Evolutionary conservation across 2,888 invertebrate species (phyloP).

Genomic region (Atethmia centrago): DNA sequence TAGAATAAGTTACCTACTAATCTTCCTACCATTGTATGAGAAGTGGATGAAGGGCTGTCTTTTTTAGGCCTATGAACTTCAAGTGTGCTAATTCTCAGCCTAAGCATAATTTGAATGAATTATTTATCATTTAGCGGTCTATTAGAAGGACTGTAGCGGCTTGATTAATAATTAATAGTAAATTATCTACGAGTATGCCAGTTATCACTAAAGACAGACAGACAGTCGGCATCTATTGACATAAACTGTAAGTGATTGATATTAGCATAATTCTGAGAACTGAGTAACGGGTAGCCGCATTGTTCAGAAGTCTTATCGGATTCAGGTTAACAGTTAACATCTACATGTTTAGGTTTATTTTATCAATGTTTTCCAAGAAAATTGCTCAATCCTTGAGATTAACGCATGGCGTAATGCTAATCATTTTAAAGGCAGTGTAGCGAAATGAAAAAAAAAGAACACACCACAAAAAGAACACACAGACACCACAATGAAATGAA

Average conservation of each 20-base stretch:
- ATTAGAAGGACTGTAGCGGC: constrained; percentile 5
- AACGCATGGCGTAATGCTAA: not conserved
- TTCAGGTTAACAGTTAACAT: constrained; percentile 40
- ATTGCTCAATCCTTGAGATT: constrained; percentile 23
- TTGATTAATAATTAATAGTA: constrained; percentile 3
- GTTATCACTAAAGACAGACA: constrained; percentile 21
- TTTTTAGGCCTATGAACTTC: too few species aligned
- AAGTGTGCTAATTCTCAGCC: not conserved
- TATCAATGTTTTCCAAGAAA: constrained; percentile 44
- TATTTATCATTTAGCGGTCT: constrained; percentile 12
- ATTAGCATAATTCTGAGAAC: constrained; percentile 45
- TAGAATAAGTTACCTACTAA: too few species aligned
- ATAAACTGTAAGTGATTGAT: constrained; percentile 3
- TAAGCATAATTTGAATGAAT: not conserved
- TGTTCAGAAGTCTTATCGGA: constrained; percentile 34
- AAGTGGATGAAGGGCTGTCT: too few species aligned
- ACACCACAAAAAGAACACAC: too few species aligned
- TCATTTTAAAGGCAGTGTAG: too few species aligned
- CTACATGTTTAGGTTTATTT: constrained; percentile 34
- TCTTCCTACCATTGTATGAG: too few species aligned
- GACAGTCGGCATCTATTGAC: constrained; percentile 30
- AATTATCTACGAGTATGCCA: constrained; percentile 10
- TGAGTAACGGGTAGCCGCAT: constrained; percentile 11
- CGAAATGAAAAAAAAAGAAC: too few species aligned
- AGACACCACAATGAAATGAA: too few species aligned